phyloP scores from a whole-genome alignment of 2,888 invertebrate genomes.

The Cataglyphis albicans region DNA sequence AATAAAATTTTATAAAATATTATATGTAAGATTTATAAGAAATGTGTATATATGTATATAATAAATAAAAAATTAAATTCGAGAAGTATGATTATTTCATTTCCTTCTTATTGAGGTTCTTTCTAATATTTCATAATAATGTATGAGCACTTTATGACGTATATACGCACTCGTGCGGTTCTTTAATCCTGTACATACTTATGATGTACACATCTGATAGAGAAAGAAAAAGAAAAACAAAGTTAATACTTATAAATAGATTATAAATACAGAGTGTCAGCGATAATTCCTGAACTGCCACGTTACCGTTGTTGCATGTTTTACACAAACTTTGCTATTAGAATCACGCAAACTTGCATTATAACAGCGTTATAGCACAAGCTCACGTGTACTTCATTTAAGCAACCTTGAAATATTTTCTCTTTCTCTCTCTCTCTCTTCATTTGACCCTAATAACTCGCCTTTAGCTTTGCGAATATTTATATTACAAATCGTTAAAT shows the following conservation, averaged over 20 bases:
- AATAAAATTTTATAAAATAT: neutral
- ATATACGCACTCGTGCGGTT: slow-evolving; percentile 54
- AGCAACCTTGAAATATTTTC: slow-evolving; percentile 63
- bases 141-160: slow-evolving; percentile 3
- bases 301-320: slow-evolving; percentile 60
- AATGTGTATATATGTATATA: neutral
- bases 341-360: slow-evolving; percentile 62
- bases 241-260: slow-evolving; percentile 42
- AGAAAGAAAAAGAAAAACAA: neutral
- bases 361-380: slow-evolving; percentile 36
- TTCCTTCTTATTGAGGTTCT: neutral
- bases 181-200: slow-evolving; percentile 46
- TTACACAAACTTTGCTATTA: slow-evolving; percentile 52
- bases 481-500: slow-evolving; percentile 30
- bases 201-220: neutral
- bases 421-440: neutral
- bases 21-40: neutral
- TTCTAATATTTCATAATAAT: neutral
- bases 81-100: neutral
- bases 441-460: slow-evolving; percentile 22
- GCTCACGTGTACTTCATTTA: slow-evolving; percentile 50
- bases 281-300: slow-evolving; percentile 41
- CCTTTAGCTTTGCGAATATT: slow-evolving; percentile 44
- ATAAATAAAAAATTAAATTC: neutral
- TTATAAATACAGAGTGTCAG: slow-evolving; percentile 33